These are phyloP conservation scores for Cydia fagiglandana DNA, from an alignment of 1,140 invertebrate species.

Conservation along the genomic window DNA sequence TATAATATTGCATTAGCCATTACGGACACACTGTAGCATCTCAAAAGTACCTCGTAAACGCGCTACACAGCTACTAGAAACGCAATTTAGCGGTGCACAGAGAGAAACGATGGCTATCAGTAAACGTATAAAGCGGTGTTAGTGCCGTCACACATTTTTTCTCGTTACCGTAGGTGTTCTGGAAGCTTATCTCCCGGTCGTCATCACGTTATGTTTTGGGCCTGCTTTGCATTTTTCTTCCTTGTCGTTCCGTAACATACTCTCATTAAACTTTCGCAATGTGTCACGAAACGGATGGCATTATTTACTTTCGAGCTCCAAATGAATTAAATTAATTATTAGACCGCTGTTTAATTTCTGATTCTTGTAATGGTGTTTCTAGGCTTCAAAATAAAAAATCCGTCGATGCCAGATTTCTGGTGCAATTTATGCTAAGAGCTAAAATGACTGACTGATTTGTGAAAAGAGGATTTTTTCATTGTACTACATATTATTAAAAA, in stretches of 20 bases:
- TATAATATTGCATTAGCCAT: slow-evolving; percentile 74
- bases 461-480: too few species aligned
- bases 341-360: too few species aligned
- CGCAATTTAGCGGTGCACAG: slow-evolving; percentile 76
- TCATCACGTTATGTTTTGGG: slow-evolving; percentile 46
- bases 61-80: slow-evolving; percentile 75
- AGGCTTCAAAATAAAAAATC: too few species aligned
- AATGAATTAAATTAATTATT: neutral
- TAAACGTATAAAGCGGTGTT: slow-evolving; percentile 65
- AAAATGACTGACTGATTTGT: too few species aligned
- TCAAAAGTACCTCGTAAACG: slow-evolving; percentile 75
- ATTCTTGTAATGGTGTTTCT: too few species aligned
- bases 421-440: too few species aligned
- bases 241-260: slow-evolving; percentile 22
- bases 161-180: slow-evolving; percentile 64
- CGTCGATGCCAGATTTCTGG: too few species aligned
- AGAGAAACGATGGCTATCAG: slow-evolving; percentile 73
- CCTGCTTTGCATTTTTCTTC: slow-evolving; percentile 39
- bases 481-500: too few species aligned
- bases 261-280: slow-evolving; percentile 49
- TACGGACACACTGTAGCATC: slow-evolving; percentile 70
- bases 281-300: slow-evolving; percentile 31
- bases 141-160: slow-evolving; percentile 64
- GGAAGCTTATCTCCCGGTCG: slow-evolving; percentile 60
- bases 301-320: slow-evolving; percentile 13